These are phyloP conservation scores for Trachythela sp. DNA, from an alignment of 64 coral and sea anemone genomes.

Conservation along the genomic window DNA sequence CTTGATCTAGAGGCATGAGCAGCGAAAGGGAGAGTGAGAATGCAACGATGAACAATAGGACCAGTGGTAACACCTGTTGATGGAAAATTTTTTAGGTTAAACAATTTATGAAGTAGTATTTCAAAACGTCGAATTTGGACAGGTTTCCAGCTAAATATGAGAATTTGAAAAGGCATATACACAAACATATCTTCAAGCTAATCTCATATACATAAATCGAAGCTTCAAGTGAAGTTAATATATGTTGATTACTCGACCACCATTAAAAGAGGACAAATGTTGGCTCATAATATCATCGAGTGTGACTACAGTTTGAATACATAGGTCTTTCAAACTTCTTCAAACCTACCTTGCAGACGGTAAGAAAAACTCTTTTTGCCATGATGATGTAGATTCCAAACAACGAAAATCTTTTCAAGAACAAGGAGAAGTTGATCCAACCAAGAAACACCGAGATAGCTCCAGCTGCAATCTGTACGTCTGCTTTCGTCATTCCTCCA, in stretches of 20 bases:
- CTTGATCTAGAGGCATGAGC: neutral
- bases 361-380: neutral
- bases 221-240: no score
- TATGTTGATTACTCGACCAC: no score
- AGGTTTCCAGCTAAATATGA: no score
- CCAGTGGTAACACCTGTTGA: neutral
- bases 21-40: neutral
- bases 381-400: slow-evolving; percentile 15
- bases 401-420: neutral
- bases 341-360: neutral
- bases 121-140: no score
- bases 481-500: neutral
- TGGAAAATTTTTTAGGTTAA: neutral
- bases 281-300: no score
- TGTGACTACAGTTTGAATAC: neutral
- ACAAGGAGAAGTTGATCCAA: neutral
- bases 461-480: neutral
- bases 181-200: no score
- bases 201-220: no score
- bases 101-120: neutral
- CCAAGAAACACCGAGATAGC: neutral
- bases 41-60: neutral
- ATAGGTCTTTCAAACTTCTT: no score
- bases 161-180: no score
- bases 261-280: no score